Base-by-base conservation (phyloP, 1,140 invertebrate genomes). In the Ips typographus region DNA sequence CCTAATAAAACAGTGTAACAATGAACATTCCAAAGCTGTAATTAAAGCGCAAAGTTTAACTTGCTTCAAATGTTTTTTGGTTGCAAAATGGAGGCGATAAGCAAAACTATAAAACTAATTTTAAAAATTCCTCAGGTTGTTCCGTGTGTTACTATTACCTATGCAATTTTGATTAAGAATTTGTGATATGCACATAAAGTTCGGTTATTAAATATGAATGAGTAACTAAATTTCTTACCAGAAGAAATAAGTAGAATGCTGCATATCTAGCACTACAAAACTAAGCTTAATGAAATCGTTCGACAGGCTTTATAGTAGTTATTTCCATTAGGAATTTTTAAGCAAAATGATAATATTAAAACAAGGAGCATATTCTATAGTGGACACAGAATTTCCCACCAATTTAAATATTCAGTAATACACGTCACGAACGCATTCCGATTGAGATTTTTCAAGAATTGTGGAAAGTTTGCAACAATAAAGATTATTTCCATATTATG, bases 401-500 rank as follows among this genome's bases (percentile, higher is more conserved):
- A 22, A 37, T 55, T 38, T 55, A 47, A 47, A 47, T 47, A 5
- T 47, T 47, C 8, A 22, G 22, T 22, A 22, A 22, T 22, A 22
- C 22, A 38, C 52, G n/a, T 55, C 52, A 55, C 37, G 37, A 55
- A 55, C 37, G 52, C 44, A 49, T 49, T 49, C 44, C 44, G 7
- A 22, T 22, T 5, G 43, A 47, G 43, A 47, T 55, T 37, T 55
- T 55, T 7, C 52, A 4, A 55, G 52, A 55, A 47, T 5, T n/a
- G 4, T 5, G 43, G 4, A 47, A 55, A 38, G 5, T 37, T 22
- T 37, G 8, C 6, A 5, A 55, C 8, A n/a, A 55, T 36, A 36
- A 55, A 55, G 43, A 55, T 5, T 4, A 53, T 55, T 55, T 55
- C 52, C 52, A 55, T 55, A 55, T 3, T 55, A 22, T 55, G 52